Conservation (phyloP, 2,888 invertebrate genomes). For the Pollenia amentaria region DNA sequence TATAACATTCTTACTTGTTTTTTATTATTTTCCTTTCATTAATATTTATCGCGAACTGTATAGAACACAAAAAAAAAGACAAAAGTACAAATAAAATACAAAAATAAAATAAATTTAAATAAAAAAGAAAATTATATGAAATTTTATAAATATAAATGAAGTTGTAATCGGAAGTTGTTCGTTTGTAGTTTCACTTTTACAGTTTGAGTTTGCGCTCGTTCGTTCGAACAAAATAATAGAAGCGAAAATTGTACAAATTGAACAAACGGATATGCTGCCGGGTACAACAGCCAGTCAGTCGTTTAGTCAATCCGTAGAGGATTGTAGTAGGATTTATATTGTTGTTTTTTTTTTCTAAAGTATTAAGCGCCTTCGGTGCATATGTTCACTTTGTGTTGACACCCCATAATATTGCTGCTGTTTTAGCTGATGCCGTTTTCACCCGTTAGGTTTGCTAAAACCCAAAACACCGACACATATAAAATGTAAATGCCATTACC, state of each 20-base stretch:
- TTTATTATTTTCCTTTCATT: too few relatives aligned
- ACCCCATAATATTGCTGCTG: constrained; percentile 74
- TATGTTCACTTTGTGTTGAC: constrained; percentile 82
- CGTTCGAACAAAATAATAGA: constrained; percentile 51
- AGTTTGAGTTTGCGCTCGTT: constrained; percentile 24
- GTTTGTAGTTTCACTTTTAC: constrained; percentile 78
- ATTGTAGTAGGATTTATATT: constrained; percentile 53
- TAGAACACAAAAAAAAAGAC: background rate
- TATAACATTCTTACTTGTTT: too few relatives aligned
- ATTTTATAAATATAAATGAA: constrained; percentile 81
- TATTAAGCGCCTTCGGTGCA: constrained; percentile 75
- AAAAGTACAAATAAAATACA: background rate
- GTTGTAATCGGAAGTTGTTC: constrained; percentile 84
- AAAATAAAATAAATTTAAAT: constrained; percentile 22
- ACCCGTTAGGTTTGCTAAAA: constrained; percentile 48
- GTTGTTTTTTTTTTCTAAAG: constrained; percentile 19
- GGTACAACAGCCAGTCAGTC: constrained; percentile 76
- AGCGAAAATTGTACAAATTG: constrained; percentile 83
- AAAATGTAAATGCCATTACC: constrained; percentile 44
- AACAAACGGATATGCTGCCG: constrained; percentile 81
- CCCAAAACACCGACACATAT: background rate
- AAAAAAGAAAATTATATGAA: constrained; percentile 26
- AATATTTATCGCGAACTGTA: too few relatives aligned
- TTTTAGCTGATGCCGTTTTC: constrained; percentile 43
- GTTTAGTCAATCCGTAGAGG: constrained; percentile 75